Conservation (phyloP, 2,113 vertebrate genomes). For the Octodon degus region DNA sequence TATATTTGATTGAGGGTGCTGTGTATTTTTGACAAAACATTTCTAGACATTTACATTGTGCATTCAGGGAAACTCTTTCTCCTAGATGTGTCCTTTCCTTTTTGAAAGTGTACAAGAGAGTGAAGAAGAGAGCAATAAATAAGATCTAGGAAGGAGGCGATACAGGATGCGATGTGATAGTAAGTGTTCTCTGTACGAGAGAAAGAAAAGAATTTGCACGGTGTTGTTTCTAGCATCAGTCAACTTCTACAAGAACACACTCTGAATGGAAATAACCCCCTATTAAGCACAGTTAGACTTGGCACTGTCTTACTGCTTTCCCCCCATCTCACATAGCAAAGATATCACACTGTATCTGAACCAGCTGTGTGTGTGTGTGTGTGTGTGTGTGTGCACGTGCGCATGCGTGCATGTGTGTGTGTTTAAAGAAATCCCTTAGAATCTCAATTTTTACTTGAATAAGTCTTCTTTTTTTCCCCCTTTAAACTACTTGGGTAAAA, state of each 20-base stretch:
- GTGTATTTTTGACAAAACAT: neutral
- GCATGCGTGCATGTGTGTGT: neutral
- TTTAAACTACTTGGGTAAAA: neutral
- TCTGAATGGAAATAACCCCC: neutral
- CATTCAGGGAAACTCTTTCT: neutral
- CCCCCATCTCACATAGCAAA: neutral
- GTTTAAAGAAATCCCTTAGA: neutral
- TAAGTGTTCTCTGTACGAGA: neutral
- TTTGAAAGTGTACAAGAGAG: neutral
- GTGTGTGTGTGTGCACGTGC: neutral
- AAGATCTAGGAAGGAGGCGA: neutral
- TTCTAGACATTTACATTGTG: neutral
- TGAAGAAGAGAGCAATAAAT: neutral
- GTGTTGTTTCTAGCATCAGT: constrained; percentile 43
- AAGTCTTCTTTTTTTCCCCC: neutral
- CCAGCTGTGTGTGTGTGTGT: neutral
- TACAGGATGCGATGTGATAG: neutral
- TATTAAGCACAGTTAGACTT: constrained; percentile 18
- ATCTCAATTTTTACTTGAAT: constrained; percentile 18
- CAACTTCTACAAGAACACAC: constrained; percentile 12
- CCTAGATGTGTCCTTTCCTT: neutral
- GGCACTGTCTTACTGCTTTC: neutral
- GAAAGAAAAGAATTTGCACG: neutral
- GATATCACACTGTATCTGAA: neutral
- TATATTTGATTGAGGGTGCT: neutral